A percentile compares a stretch with the other conserved stretches of the same genome.
These are phyloP conservation scores for Callitettix versicolor DNA, from an alignment of 1,140 invertebrate genomes.

Conservation along the genomic window DNA sequence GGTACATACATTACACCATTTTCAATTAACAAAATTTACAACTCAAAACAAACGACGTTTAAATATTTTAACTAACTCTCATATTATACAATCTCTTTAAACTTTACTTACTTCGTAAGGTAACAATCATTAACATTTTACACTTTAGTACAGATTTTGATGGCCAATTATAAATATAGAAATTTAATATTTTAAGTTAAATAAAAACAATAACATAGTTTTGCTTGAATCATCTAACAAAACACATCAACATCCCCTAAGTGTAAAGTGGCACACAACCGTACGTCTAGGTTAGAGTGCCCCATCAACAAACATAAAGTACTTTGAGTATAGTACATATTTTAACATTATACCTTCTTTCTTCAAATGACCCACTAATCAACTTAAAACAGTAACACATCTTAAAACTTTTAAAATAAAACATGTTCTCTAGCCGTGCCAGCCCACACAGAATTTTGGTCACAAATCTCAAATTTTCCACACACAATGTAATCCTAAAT, in stretches of 20 bases:
- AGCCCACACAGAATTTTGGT: neutral
- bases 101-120: neutral
- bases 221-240: neutral
- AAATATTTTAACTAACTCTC: neutral
- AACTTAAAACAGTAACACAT: neutral
- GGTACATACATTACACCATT: neutral
- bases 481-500: neutral
- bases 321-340: neutral
- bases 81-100: neutral
- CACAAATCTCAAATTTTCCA: neutral
- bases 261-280: neutral
- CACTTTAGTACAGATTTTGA: conserved; percentile 4
- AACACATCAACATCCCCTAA: neutral
- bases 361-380: neutral
- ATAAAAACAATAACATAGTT: conserved; percentile 4
- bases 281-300: neutral
- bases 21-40: neutral
- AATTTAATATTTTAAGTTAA: conserved; percentile 7
- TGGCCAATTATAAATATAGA: conserved; percentile 7
- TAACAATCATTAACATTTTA: neutral
- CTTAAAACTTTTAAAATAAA: neutral
- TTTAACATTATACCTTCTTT: neutral
- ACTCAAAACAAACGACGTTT: neutral
- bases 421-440: neutral
- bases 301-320: neutral